Base-by-base conservation (phyloP, 2,888 invertebrate genomes). In the Calameuta idolon region DNA sequence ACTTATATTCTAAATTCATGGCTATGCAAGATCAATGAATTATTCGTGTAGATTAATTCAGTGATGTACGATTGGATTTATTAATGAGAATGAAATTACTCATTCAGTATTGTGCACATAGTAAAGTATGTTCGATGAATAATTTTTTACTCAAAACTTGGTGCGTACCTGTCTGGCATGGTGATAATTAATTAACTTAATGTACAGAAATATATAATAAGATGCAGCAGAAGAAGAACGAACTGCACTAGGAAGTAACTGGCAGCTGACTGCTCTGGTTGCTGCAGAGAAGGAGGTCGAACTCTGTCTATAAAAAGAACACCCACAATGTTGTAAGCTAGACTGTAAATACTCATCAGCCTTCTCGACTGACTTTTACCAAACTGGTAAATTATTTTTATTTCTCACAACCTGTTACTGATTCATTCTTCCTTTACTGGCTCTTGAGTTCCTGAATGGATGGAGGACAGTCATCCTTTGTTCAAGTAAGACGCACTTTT, bases 301-400 rank as follows among this genome's bases (percentile, higher is more conserved):
- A 87, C 86, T 81, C 83, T 80, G 82, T 89, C 90, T 91, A 91
- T 89, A 89, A 91, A 90, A 90, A 91, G 91, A 89, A 89, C 87
- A 86, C 86, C 86, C 87, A 87, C 87, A 83, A 85, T 81, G 83
- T 81, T 81, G 82, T 80, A 81, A 82, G 83, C 77, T 77, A 77
- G 77, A 78, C 77, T 79, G 79, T 81, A 80, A 84, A 82, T 79
- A 83, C 79, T 76, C 79, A 81, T 76, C 73, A 77, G 82, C 77
- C 76, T 81, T 84, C 73, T 55, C 77, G 76, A 80, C 79, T 84
- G 79, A 82, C 80, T 79, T 80, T 81, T 81, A 83, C 79, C 82
- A 79, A 81, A 85, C 76, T 82, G 76, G 80, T 78, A 9, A 55
- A 23, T 23, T 55, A 55, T 23, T 34, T 73, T 75, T 40, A 69